A percentile compares a stretch with the other conserved stretches of the same genome.
Conservation (phyloP, 2,797 vertebrate genomes). For the Poecilia wingei region DNA sequence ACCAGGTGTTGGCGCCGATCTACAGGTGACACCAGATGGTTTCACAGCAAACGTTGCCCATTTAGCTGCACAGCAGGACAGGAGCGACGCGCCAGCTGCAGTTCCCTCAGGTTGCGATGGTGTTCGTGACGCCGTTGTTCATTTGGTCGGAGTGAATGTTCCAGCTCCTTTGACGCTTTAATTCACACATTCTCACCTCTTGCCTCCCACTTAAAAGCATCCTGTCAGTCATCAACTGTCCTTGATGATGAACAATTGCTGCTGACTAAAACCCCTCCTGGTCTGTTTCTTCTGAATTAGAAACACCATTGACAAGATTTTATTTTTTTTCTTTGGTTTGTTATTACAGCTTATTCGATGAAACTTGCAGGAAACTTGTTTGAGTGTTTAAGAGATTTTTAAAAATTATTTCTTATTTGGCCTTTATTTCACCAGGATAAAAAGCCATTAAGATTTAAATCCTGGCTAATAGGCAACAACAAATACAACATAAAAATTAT, state of each 20-base stretch:
- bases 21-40: conserved; percentile 53
- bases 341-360: not conserved
- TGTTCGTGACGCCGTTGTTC: conserved; percentile 23
- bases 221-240: conserved; percentile 51
- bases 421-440: no score
- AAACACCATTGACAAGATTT: not conserved
- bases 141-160: conserved; percentile 44
- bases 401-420: no score
- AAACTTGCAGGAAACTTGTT: not conserved
- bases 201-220: conserved; percentile 44
- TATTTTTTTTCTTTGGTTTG: not conserved
- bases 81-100: conserved; percentile 52
- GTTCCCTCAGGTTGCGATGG: conserved; percentile 32
- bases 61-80: conserved; percentile 51
- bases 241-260: conserved; percentile 8
- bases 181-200: conserved; percentile 59
- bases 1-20: conserved; percentile 2
- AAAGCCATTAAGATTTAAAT: no score
- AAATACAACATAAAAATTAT: no score
- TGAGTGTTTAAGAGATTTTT: not conserved
- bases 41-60: conserved; percentile 42
- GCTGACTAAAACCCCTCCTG: conserved; percentile 20
- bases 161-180: conserved; percentile 58
- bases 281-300: not conserved
- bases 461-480: no score